phyloP scores from a whole-genome alignment of 1,140 invertebrate species.

The Dolichoris vasculosae region DNA sequence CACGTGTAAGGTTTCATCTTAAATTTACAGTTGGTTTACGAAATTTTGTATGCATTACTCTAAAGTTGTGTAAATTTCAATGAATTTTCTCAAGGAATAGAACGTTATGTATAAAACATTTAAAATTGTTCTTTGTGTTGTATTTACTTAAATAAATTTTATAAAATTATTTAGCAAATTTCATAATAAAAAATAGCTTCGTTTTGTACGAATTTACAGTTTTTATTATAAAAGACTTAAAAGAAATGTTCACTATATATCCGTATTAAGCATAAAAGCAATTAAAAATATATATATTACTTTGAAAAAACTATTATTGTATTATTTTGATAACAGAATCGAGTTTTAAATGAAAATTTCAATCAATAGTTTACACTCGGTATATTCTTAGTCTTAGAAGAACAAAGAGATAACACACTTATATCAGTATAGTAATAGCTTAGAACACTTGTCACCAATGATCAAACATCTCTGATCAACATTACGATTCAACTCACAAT shows the following conservation, averaged over 20 bases:
- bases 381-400: no score
- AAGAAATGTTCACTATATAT: background rate
- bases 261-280: background rate
- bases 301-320: background rate
- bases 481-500: background rate
- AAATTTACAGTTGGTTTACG: slow-evolving; percentile 19
- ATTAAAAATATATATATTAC: background rate
- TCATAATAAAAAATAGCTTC: background rate
- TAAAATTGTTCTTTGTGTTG: background rate
- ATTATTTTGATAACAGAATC: background rate
- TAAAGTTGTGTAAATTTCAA: slow-evolving; percentile 14
- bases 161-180: background rate
- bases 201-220: background rate
- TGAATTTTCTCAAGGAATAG: background rate
- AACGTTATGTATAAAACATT: background rate
- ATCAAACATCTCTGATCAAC: background rate
- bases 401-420: no score
- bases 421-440: background rate
- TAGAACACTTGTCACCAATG: background rate
- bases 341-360: background rate
- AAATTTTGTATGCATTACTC: background rate
- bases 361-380: no score
- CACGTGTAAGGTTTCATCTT: background rate
- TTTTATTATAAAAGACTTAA: background rate
- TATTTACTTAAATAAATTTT: background rate